Base-by-base conservation (phyloP, 2,797 vertebrate genomes). In the Chromis chromis region DNA sequence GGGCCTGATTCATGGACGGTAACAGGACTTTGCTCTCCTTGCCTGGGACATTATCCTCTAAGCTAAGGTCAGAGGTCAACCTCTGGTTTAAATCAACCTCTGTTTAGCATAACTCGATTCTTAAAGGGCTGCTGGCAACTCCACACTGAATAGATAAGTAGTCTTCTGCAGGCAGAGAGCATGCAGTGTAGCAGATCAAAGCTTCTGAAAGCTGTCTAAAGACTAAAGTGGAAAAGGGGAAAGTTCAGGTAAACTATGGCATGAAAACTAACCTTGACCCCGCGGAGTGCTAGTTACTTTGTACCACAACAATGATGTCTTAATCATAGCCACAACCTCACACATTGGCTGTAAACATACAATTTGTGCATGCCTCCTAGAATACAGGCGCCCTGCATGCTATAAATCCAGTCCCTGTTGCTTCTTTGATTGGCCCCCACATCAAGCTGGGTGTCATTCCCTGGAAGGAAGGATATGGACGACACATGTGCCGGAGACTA, bases 1-100 rank as follows among this genome's bases (percentile, higher is more conserved):
- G 86, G 87, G 94, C 94, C 93, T 96, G 96, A 97, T 97, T 97
- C 95, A 96, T 96, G 94, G 95, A 94, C 84, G 84, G 94, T 95
- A 95, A 95, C 93, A 90, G 92, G 95, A 95, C 95, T 94, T 94
- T 94, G 91, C 95, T 96, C 95, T 92, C 93, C 91, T 96, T 95
- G 93, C 94, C 94, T 95, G 93, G 92, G 94, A 95, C 95, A 96
- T 96, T 95, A 94, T 96, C 94, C 94, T 94, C 93, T 92, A 91
- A 95, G 94, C 90, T 92, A 91, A 92, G 95, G 95, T 97, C 96
- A 96, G 88, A 91, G 96, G 94, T 96, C 93, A 90, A 88, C 76
- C 88, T 90, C 93, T 93, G 93, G 91, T 92, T 94, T 95, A 94
- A 95, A 95, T 95, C 94, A 95, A 90, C 89, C 86, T 87, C 88